These are phyloP conservation scores for Oryzias curvinotus DNA, from an alignment of 2,113 vertebrate species.

Conservation along the genomic window DNA sequence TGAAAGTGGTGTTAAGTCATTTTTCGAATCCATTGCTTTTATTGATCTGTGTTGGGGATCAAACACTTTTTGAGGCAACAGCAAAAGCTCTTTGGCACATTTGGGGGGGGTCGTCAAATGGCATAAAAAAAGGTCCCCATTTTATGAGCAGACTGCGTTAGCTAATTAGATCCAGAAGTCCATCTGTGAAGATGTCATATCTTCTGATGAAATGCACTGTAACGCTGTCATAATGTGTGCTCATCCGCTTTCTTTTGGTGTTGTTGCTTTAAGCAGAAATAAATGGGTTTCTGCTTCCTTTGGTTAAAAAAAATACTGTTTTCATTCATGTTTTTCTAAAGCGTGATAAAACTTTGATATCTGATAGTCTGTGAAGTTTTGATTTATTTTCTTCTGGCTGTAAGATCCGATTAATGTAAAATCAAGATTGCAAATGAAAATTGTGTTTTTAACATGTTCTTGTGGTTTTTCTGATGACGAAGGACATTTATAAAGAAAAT, in stretches of 20 bases:
- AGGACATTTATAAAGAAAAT: too few species aligned
- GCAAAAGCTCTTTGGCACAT: constrained; percentile 40
- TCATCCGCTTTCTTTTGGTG: constrained; percentile 44
- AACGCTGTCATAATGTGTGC: constrained; percentile 38
- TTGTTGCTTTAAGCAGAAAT: constrained; percentile 32
- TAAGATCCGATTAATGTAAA: too few species aligned
- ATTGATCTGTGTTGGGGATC: constrained; percentile 54
- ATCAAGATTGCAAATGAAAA: too few species aligned
- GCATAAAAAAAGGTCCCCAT: constrained; percentile 37
- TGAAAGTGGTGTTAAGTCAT: constrained; percentile 56
- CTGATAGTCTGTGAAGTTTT: too few species aligned
- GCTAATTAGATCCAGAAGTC: constrained; percentile 57
- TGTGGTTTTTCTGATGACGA: too few species aligned
- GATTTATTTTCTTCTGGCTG: too few species aligned
- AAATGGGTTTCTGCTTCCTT: neutral
- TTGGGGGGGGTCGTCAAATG: constrained; percentile 23
- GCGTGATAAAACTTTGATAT: too few species aligned
- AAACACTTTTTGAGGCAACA: constrained; percentile 26
- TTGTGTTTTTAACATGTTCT: too few species aligned
- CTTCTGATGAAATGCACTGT: constrained; percentile 32
- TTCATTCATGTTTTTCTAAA: too few species aligned
- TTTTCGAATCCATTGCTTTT: constrained; percentile 54
- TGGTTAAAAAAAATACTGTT: too few species aligned
- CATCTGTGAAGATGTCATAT: constrained; percentile 25
- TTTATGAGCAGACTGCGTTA: constrained; percentile 48